These are phyloP conservation scores for Pyrocephalus nanus DNA, from an alignment of 2,797 vertebrate species.

Conservation along the genomic window DNA sequence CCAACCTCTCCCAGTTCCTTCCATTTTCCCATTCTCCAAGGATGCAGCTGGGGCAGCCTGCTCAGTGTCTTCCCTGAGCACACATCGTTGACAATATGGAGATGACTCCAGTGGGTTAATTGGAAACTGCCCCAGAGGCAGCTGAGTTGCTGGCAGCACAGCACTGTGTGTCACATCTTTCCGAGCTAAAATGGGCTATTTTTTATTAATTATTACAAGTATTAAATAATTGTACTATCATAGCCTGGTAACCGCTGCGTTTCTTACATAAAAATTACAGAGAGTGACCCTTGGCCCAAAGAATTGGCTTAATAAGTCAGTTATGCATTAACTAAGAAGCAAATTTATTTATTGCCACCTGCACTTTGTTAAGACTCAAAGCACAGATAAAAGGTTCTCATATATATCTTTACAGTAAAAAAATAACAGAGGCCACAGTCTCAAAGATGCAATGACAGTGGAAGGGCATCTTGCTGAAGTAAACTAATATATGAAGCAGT, in stretches of 20 bases:
- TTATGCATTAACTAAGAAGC: constrained; percentile 24
- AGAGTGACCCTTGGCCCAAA: constrained; percentile 3
- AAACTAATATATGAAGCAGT: constrained; percentile 26
- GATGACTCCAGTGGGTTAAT: background rate
- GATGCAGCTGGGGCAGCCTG: background rate
- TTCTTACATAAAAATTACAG: constrained; percentile 21
- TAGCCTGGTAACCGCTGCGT: background rate
- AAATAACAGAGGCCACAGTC: background rate
- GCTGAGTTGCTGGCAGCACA: background rate
- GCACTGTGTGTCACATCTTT: background rate
- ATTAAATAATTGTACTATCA: background rate
- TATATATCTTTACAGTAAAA: background rate
- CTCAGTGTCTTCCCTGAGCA: background rate
- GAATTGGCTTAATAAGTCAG: constrained; percentile 33
- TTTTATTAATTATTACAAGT: constrained; percentile 29
- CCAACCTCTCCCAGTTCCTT: background rate
- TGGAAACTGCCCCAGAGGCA: background rate
- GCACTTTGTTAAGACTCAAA: constrained; percentile 22
- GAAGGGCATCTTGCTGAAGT: constrained; percentile 28
- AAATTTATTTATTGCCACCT: constrained; percentile 54
- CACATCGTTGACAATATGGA: background rate
- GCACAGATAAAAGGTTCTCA: background rate
- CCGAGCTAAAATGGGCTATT: background rate
- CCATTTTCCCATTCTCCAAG: background rate
- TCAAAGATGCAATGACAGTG: constrained; percentile 15